Percentiles rank a stretch among this genome's conserved stretches.
phyloP scores from a whole-genome alignment of 2,888 invertebrate species.

The Melanotus villosus region DNA sequence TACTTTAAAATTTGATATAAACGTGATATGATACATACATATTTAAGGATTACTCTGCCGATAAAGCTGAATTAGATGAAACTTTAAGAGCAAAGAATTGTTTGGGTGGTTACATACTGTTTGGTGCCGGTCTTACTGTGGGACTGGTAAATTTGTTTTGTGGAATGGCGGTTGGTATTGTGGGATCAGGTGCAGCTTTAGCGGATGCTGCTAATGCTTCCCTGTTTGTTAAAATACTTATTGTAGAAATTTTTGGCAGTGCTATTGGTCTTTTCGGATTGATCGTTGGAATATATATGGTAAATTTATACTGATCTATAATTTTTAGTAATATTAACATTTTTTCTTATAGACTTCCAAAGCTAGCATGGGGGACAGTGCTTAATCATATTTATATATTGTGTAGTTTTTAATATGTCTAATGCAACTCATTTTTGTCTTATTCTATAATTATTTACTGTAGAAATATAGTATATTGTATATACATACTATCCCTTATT shows the following conservation, averaged over 20 bases:
- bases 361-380: slow-evolving; percentile 54
- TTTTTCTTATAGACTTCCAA: slow-evolving; percentile 54
- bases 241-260: slow-evolving; percentile 99
- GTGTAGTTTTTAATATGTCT: too few species aligned
- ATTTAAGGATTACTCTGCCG: neutral
- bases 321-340: neutral
- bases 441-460: too few species aligned
- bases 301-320: slow-evolving; percentile 54
- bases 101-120: slow-evolving; percentile 92
- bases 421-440: too few species aligned
- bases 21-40: too few species aligned
- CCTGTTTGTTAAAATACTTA: slow-evolving; percentile 97
- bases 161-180: slow-evolving; percentile 95
- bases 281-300: slow-evolving; percentile 97
- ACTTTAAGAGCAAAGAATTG: slow-evolving; percentile 75
- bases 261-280: slow-evolving; percentile 99
- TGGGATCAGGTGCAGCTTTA: slow-evolving; percentile 98
- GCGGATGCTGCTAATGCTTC: slow-evolving; percentile 98
- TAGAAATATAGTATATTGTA: too few species aligned
- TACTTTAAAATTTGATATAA: neutral
- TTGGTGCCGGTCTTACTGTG: slow-evolving; percentile 95
- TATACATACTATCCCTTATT: too few species aligned
- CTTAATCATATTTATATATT: neutral
- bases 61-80: slow-evolving; percentile 39
- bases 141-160: slow-evolving; percentile 97